These are phyloP conservation scores for Nylanderia fulva DNA, from an alignment of 1,140 invertebrate genomes.

Conservation along the genomic window DNA sequence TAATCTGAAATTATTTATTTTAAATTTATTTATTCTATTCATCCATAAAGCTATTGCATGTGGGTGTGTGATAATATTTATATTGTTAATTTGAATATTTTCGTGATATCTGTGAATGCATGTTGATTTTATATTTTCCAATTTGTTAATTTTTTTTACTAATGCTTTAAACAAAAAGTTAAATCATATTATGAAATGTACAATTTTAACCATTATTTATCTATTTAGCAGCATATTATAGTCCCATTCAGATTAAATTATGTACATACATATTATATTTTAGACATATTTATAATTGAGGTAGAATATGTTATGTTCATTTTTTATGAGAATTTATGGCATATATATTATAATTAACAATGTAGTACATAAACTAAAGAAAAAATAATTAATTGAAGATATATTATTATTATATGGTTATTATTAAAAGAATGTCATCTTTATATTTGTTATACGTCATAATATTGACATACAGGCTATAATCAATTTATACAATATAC, in stretches of 20 bases:
- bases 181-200: constrained; percentile 22
- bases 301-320: background rate
- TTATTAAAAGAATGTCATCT: background rate
- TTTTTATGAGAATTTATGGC: background rate
- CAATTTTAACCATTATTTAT: no score
- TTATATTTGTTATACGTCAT: constrained; percentile 28
- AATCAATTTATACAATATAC: constrained; percentile 90
- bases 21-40: constrained; percentile 19
- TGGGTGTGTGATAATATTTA: constrained; percentile 12
- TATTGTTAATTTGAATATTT: constrained; percentile 6
- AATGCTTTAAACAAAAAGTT: constrained; percentile 36
- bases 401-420: background rate
- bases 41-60: constrained; percentile 47
- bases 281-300: constrained; percentile 5
- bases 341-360: background rate
- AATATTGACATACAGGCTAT: constrained; percentile 87
- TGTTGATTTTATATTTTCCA: constrained; percentile 44
- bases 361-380: background rate
- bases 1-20: background rate
- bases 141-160: constrained; percentile 31
- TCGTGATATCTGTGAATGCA: constrained; percentile 42
- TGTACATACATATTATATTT: no score
- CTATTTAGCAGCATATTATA: constrained; percentile 12
- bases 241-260: constrained; percentile 23
- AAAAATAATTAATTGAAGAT: background rate